Conservation (phyloP, 2,797 vertebrate species). For the Pangasius macronema region DNA sequence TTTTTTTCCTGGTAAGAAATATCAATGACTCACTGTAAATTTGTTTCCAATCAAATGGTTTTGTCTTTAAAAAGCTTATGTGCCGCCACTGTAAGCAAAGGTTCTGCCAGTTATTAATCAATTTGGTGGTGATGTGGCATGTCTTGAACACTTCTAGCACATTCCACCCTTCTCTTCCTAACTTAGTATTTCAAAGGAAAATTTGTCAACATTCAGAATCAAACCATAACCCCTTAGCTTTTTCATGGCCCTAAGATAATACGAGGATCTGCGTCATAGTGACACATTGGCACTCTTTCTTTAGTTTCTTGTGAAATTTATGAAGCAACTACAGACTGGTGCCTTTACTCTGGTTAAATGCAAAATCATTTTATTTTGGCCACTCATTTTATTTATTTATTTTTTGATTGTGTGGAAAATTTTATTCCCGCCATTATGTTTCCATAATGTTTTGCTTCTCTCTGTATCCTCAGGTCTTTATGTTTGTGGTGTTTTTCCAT, state of each 20-base stretch:
- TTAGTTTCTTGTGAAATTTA: neutral
- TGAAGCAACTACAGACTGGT: neutral
- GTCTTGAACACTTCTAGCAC: neutral
- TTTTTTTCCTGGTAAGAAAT: neutral
- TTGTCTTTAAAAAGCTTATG: neutral
- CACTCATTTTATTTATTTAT: neutral
- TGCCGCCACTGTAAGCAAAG: neutral
- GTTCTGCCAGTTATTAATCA: neutral
- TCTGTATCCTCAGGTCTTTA: neutral
- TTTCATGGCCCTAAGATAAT: neutral
- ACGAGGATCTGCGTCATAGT: neutral
- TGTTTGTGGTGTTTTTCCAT: slow-evolving; percentile 9
- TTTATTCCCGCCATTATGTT: neutral
- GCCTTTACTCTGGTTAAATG: neutral
- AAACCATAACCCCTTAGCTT: neutral
- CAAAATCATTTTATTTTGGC: neutral
- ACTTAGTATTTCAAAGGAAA: neutral
- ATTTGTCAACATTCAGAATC: neutral
- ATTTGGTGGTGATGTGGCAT: neutral
- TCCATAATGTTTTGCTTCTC: neutral
- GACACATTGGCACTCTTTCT: neutral
- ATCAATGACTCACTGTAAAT: neutral
- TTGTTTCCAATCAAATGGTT: neutral
- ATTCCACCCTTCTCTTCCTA: neutral
- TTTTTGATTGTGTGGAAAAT: neutral